Evolutionary conservation across 2,888 invertebrate genomes (phyloP).

Genomic region (Orgyia antiqua): DNA sequence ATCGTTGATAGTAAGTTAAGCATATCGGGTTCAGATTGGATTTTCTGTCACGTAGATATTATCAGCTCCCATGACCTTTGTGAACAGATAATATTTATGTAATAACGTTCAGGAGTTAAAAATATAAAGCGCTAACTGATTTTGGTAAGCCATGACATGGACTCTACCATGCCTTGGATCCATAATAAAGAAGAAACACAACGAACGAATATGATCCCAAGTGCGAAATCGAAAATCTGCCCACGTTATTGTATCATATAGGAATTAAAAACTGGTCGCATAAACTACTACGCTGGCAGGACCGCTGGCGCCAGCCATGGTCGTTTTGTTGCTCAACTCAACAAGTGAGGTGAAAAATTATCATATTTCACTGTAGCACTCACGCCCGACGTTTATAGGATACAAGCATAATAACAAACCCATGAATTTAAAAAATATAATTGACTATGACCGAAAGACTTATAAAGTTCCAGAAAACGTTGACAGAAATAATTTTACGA

Average conservation of each 20-base stretch:
- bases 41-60: too few relatives aligned
- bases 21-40: too few relatives aligned
- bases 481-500: slow-evolving; percentile 32
- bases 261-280: slow-evolving; percentile 59
- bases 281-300: slow-evolving; percentile 43
- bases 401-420: slow-evolving; percentile 27
- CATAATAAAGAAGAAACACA: too few relatives aligned
- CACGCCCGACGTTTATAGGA: slow-evolving; percentile 50
- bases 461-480: slow-evolving; percentile 20
- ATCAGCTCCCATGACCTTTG: too few relatives aligned
- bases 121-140: too few relatives aligned
- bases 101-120: too few relatives aligned
- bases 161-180: too few relatives aligned
- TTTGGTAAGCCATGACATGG: too few relatives aligned
- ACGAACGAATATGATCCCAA: too few relatives aligned
- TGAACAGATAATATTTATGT: too few relatives aligned
- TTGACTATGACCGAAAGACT: slow-evolving; percentile 33
- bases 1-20: too few relatives aligned
- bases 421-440: slow-evolving; percentile 33
- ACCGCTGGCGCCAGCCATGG: slow-evolving; percentile 57
- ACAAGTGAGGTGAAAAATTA: slow-evolving; percentile 50
- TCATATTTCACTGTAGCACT: slow-evolving; percentile 64
- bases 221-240: slow-evolving; percentile 46
- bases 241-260: slow-evolving; percentile 57
- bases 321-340: slow-evolving; percentile 40